A percentile compares a stretch with the other conserved stretches of the same genome.
Conservation (phyloP, 2,113 vertebrate genomes). For the Leptobrachium leishanense region DNA sequence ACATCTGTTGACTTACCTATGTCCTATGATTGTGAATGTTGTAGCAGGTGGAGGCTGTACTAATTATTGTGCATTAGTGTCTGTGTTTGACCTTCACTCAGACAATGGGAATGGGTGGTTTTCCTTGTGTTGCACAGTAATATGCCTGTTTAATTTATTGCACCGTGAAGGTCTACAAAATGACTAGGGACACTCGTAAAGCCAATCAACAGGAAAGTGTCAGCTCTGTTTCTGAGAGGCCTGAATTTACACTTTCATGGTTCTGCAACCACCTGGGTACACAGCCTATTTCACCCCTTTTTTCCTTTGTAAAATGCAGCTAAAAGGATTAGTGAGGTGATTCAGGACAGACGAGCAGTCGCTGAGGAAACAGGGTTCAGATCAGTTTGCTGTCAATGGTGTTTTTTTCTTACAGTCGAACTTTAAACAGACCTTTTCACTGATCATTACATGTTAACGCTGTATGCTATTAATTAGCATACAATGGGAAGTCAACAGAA, state of each 20-base stretch:
- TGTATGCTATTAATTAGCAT: slow-evolving; percentile 7
- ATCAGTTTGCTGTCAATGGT: background rate
- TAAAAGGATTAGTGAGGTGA: slow-evolving; percentile 21
- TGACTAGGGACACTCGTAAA: background rate
- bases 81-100: background rate
- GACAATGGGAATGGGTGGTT: background rate
- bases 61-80: background rate
- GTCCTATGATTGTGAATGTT: slow-evolving; percentile 3
- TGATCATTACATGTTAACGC: background rate
- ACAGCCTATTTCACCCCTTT: background rate
- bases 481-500: background rate
- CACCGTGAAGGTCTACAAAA: slow-evolving; percentile 7
- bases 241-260: slow-evolving; percentile 7
- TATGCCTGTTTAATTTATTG: slow-evolving; percentile 18
- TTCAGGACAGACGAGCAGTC: background rate
- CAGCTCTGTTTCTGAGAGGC: background rate
- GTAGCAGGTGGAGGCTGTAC: background rate
- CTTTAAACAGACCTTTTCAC: background rate
- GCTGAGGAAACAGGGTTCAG: background rate
- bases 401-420: background rate
- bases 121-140: background rate
- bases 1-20: background rate
- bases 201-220: background rate
- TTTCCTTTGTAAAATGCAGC: background rate
- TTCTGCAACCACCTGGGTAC: slow-evolving; percentile 16